phyloP scores from a whole-genome alignment of 2,888 invertebrate genomes.

The Thyatira batis region DNA sequence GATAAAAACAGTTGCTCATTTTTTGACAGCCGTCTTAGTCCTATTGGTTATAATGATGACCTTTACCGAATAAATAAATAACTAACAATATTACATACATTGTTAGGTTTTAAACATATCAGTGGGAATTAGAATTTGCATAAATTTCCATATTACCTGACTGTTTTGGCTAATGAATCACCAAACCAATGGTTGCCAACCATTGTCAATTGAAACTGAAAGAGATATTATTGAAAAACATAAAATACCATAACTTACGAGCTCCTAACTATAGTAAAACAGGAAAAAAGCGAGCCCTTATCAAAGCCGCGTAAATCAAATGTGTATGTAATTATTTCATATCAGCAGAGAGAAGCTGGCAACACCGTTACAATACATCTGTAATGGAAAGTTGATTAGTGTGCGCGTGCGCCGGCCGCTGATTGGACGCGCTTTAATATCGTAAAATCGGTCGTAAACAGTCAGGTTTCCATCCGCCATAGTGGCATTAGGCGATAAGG shows the following conservation, averaged over 20 bases:
- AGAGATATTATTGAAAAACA: not conserved
- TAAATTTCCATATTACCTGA: too few relatives aligned
- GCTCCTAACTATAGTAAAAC: not conserved
- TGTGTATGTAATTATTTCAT: constrained; percentile 42
- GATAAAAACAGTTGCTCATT: too few relatives aligned
- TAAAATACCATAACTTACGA: not conserved
- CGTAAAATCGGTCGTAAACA: constrained; percentile 31
- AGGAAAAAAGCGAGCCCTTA: not conserved
- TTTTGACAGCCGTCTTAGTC: too few relatives aligned
- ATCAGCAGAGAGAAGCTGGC: constrained; percentile 16
- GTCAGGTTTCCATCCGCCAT: constrained; percentile 14
- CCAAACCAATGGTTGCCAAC: too few relatives aligned
- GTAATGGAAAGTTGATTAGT: constrained; percentile 27
- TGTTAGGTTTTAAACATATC: too few relatives aligned
- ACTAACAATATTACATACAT: too few relatives aligned
- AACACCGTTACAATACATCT: constrained; percentile 28
- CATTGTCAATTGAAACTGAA: not conserved
- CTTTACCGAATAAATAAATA: too few relatives aligned
- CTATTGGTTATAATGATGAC: too few relatives aligned
- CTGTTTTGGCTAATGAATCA: too few relatives aligned
- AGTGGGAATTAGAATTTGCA: too few relatives aligned
- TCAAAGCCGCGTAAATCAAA: constrained; percentile 28
- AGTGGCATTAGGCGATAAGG: constrained; percentile 32
- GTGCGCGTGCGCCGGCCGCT: constrained; percentile 26
- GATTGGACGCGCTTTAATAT: constrained; percentile 35